phyloP scores from a whole-genome alignment of 2,888 invertebrate genomes.

The Pandemis heparana region DNA sequence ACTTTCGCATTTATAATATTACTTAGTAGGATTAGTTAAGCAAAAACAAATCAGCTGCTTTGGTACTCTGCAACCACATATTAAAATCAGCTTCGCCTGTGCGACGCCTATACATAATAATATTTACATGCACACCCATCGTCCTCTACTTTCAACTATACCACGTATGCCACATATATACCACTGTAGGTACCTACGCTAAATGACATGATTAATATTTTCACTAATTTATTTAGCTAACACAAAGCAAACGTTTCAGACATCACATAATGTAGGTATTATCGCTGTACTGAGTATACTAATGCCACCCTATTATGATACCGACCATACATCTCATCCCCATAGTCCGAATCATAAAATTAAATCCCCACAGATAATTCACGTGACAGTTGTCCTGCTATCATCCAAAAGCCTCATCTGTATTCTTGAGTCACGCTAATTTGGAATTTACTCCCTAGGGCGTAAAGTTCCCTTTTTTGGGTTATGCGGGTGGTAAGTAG shows the following conservation, averaged over 20 bases:
- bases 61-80: too few relatives aligned
- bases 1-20: too few relatives aligned
- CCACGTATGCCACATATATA: too few relatives aligned
- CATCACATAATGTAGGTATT: neutral
- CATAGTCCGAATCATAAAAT: slow-evolving; percentile 14
- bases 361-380: slow-evolving; percentile 33
- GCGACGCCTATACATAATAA: too few relatives aligned
- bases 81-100: too few relatives aligned
- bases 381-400: slow-evolving; percentile 16
- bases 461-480: neutral
- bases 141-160: too few relatives aligned
- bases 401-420: neutral
- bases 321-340: neutral
- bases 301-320: neutral
- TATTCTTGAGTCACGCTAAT: neutral
- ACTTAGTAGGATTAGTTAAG: too few relatives aligned
- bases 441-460: neutral
- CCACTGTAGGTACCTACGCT: too few relatives aligned
- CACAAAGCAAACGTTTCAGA: neutral
- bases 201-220: neutral
- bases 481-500: neutral
- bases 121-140: too few relatives aligned
- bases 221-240: neutral
- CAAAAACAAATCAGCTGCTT: too few relatives aligned
- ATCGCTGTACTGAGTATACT: neutral